Base-by-base conservation (phyloP, 2,888 invertebrate genomes). In the Cenopis cana region DNA sequence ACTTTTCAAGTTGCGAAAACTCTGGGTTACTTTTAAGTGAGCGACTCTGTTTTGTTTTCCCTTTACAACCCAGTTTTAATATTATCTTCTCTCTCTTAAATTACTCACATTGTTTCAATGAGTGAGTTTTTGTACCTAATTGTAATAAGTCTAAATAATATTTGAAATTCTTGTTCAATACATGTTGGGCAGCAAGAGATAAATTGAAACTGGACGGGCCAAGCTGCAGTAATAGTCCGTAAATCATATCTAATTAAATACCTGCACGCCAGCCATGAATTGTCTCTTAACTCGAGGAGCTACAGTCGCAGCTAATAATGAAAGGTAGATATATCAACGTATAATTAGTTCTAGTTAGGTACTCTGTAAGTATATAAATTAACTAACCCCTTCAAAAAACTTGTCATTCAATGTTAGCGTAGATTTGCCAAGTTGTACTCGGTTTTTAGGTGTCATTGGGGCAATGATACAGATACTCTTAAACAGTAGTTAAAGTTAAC, bases 1-100 rank as follows among this genome's bases (percentile, higher is more conserved):
- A 91, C 90, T 90, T 86, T 85, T 86, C 83, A 87, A 91, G 88
- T 90, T 90, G 89, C 82, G 86, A 90, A 90, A 89, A 91, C 86
- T 82, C 81, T 76, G 76, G 79, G 82, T 80, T 83, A 82, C 84
- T 85, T 88, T 87, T 86, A 84, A 86, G 85, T 82, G 82, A 83
- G 82, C 85, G 87, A 85, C 60, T 46, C 20, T 60, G 85, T 87
- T 88, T 86, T 86, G 84, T 87, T 85, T 86, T 82, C 81, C 24
- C 50, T 52, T 60, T 52, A 82, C n/a, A 46, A 46, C 8, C 46
- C 0, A n/a, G 14, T 8, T 5, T 33, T 33, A 5, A 33, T 5
- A 33, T 33, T 5, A 33, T 5, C 9, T 33, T 8, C 33, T 8
- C 9, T 33, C 5, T 8, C 33, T 33, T 24, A n/a, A n/a, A n/a